These are phyloP conservation scores for Polyommatus icarus DNA, from an alignment of 2,888 invertebrate genomes.

Conservation along the genomic window DNA sequence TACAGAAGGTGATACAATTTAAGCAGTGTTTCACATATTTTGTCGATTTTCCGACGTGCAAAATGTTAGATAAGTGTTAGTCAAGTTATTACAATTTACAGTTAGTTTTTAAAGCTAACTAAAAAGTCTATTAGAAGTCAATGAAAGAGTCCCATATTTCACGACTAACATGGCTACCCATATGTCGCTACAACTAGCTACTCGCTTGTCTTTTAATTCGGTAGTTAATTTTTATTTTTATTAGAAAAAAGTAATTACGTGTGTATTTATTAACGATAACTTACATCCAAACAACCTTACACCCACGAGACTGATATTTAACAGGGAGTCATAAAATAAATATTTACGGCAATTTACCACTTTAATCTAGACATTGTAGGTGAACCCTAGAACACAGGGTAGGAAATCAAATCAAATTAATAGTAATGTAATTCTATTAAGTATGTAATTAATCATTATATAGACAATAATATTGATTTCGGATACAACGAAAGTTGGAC, in stretches of 20 bases:
- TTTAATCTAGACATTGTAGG: not conserved
- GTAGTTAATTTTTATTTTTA: conserved; percentile 31
- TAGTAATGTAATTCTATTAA: too few relatives aligned
- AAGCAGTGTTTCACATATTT: too few relatives aligned
- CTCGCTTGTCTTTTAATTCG: conserved; percentile 27
- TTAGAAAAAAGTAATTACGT: conserved; percentile 24
- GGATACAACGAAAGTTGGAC: too few relatives aligned
- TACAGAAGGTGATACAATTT: too few relatives aligned
- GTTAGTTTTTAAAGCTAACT: too few relatives aligned
- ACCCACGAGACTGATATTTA: not conserved
- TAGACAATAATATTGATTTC: too few relatives aligned
- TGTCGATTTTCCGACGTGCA: too few relatives aligned
- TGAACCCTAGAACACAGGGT: not conserved
- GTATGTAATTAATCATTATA: too few relatives aligned
- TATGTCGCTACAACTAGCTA: conserved; percentile 5
- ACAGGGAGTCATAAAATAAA: not conserved
- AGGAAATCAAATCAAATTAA: too few relatives aligned
- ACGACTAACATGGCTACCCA: not conserved
- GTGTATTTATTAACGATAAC: conserved; percentile 15
- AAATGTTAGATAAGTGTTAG: too few relatives aligned
- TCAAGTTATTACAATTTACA: too few relatives aligned
- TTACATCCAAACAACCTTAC: conserved; percentile 16
- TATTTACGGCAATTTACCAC: not conserved
- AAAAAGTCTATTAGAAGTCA: too few relatives aligned
- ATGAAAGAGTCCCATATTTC: not conserved